Percentiles rank a stretch among this genome's conserved stretches.
These are phyloP conservation scores for Felis chaus DNA, from an alignment of 2,113 vertebrate species.

Conservation along the genomic window DNA sequence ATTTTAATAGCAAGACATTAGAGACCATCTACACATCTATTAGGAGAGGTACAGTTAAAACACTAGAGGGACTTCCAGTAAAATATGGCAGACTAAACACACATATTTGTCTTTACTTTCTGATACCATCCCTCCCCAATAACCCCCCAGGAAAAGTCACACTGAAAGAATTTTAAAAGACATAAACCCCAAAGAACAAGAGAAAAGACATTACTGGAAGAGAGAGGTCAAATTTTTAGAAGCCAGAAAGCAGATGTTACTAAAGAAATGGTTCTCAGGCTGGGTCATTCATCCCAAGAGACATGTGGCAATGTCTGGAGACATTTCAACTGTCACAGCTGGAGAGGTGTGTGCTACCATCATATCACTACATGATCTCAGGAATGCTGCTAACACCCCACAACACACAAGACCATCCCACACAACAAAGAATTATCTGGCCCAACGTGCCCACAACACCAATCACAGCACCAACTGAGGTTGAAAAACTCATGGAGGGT, in stretches of 20 bases:
- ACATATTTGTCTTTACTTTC: slow-evolving; percentile 10
- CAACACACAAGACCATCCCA: neutral
- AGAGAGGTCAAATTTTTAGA: slow-evolving; percentile 12
- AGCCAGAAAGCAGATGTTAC: neutral
- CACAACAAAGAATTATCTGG: neutral
- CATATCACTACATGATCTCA: neutral
- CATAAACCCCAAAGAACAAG: neutral
- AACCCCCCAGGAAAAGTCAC: neutral
- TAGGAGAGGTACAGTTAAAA: neutral
- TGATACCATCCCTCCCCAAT: neutral
- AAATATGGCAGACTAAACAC: neutral
- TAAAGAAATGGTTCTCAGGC: slow-evolving; percentile 7
- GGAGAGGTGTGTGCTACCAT: neutral
- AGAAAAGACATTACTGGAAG: slow-evolving; percentile 28
- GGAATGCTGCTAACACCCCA: neutral
- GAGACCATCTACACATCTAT: neutral
- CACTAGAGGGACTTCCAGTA: neutral
- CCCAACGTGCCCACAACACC: neutral
- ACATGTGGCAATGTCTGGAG: neutral
- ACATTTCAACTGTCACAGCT: neutral
- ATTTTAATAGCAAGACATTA: slow-evolving; percentile 21
- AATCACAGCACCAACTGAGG: neutral
- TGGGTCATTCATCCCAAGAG: neutral
- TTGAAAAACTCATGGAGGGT: neutral
- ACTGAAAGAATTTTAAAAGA: slow-evolving; percentile 51